These are phyloP conservation scores for Prosapia bicincta DNA, from an alignment of 2,888 invertebrate species.

Conservation along the genomic window DNA sequence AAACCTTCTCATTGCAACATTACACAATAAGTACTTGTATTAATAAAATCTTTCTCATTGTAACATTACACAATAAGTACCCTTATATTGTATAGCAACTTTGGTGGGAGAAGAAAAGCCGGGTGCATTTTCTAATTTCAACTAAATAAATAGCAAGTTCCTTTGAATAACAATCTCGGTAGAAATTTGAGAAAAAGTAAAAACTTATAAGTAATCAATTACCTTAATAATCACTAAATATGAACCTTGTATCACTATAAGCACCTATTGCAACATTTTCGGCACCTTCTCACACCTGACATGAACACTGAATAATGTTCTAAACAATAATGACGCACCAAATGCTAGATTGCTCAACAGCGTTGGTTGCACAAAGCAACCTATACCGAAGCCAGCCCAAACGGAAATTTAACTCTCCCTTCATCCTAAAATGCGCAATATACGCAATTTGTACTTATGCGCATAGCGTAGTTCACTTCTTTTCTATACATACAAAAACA, in stretches of 20 bases:
- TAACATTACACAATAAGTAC: no score
- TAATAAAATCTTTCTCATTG: no score
- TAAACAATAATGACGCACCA: slow-evolving; percentile 22
- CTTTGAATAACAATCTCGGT: no score
- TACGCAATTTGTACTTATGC: slow-evolving; percentile 16
- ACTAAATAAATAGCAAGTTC: no score
- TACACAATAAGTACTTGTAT: no score
- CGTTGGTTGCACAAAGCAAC: slow-evolving; percentile 13
- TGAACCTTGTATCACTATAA: not conserved
- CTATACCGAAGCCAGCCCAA: slow-evolving; percentile 9
- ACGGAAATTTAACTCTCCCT: slow-evolving; percentile 23
- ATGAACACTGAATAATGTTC: not conserved
- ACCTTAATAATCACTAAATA: not conserved
- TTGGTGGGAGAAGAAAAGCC: no score
- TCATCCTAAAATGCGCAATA: slow-evolving; percentile 23
- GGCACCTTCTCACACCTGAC: not conserved
- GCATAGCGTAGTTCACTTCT: slow-evolving; percentile 8
- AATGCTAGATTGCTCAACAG: slow-evolving; percentile 6
- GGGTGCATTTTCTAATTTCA: no score
- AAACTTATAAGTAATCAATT: no score
- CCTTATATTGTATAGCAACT: no score
- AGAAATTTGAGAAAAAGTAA: no score
- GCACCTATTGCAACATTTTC: slow-evolving; percentile 9
- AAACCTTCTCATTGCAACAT: no score
- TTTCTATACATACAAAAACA: not conserved